Percentiles rank a stretch among this genome's conserved stretches.
Conservation (phyloP, 1,140 invertebrate species). For the Maniola jurtina region DNA sequence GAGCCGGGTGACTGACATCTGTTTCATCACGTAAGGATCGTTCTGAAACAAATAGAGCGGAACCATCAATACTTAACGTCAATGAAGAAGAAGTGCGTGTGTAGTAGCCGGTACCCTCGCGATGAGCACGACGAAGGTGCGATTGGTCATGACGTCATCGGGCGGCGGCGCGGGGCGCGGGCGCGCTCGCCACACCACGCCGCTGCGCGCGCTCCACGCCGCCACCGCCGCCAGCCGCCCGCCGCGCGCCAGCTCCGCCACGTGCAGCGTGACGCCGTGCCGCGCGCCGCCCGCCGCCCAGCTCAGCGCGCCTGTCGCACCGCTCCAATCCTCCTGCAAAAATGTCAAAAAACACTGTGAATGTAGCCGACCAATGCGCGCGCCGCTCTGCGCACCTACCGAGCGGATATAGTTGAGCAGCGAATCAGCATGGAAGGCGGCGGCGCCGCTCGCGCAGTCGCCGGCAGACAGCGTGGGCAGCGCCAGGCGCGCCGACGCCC, state of each 20-base stretch:
- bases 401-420: constrained; percentile 65
- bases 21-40: constrained; percentile 91
- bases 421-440: constrained; percentile 62
- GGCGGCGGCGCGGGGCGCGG: constrained; percentile 33
- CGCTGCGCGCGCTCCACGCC: constrained; percentile 42
- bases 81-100: not conserved
- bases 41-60: constrained; percentile 76
- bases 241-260: constrained; percentile 54
- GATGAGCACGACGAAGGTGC: constrained; percentile 65
- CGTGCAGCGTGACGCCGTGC: constrained; percentile 40
- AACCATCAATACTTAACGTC: not conserved
- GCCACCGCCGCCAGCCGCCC: constrained; percentile 41
- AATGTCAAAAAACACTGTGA: no score
- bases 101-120: constrained; percentile 35
- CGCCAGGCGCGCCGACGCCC: constrained; percentile 33
- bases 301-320: constrained; percentile 40
- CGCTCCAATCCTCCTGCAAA: constrained; percentile 42
- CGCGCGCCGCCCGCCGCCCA: constrained; percentile 52
- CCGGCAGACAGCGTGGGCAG: constrained; percentile 30
- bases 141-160: constrained; percentile 58
- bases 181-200: constrained; percentile 40
- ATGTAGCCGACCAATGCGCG: not conserved
- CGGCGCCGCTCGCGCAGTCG: constrained; percentile 35
- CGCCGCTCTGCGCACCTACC: constrained; percentile 27
- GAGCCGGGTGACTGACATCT: constrained; percentile 83